These are phyloP conservation scores for Brachypteracias leptosomus DNA, from an alignment of 2,113 vertebrate species.

Conservation along the genomic window DNA sequence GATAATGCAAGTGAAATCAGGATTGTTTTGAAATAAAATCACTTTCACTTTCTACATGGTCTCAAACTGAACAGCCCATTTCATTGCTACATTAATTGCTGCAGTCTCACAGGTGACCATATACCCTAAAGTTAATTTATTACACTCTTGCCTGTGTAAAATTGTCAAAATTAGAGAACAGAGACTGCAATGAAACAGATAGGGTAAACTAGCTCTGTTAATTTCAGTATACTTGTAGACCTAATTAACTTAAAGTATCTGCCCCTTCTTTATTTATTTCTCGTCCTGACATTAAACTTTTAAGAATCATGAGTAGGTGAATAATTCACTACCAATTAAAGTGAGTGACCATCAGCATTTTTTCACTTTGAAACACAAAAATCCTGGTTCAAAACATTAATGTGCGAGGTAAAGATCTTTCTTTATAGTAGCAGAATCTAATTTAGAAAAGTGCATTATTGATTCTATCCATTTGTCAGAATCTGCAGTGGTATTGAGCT, in stretches of 20 bases:
- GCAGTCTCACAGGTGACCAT: background rate
- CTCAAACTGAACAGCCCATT: background rate
- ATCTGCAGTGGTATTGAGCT: slow-evolving; percentile 15
- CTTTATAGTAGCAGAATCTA: slow-evolving; percentile 40
- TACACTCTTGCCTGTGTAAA: background rate
- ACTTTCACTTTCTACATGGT: background rate
- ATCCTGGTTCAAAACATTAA: background rate
- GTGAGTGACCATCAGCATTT: background rate
- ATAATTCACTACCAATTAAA: slow-evolving; percentile 34
- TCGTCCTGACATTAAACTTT: slow-evolving; percentile 21
- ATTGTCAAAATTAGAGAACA: background rate
- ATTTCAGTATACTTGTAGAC: background rate
- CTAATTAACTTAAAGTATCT: background rate
- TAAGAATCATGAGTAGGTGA: background rate
- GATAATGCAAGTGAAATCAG: background rate
- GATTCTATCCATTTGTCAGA: slow-evolving; percentile 53
- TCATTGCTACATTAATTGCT: background rate
- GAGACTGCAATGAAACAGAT: background rate
- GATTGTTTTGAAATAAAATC: background rate
- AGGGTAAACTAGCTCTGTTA: background rate
- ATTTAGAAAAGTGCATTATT: slow-evolving; percentile 60
- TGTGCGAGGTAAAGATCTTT: background rate
- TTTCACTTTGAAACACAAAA: background rate
- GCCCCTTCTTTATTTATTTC: slow-evolving; percentile 21
- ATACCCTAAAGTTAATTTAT: background rate